A percentile compares a stretch with the other conserved stretches of the same genome.
These are phyloP conservation scores for Climacteris rufus DNA, from an alignment of 2,113 vertebrate species.

Conservation along the genomic window DNA sequence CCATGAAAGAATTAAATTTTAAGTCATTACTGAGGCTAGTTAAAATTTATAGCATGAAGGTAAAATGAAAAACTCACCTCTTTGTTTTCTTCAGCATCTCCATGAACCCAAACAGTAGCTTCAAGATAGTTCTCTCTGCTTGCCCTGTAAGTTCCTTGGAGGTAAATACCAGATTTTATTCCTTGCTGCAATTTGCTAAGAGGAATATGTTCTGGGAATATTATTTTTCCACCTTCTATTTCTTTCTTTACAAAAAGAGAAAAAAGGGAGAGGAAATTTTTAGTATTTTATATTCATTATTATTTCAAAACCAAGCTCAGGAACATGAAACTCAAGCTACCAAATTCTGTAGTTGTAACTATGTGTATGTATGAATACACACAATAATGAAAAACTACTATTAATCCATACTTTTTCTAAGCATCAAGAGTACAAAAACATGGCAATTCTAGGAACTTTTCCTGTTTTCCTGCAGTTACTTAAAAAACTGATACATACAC, in stretches of 20 bases:
- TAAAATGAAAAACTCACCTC: conserved; percentile 76
- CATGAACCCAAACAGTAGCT: conserved; percentile 91
- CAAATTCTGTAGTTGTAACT: not conserved
- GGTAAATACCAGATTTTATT: conserved; percentile 86
- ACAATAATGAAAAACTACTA: not conserved
- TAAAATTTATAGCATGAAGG: not conserved
- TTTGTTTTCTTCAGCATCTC: conserved; percentile 82
- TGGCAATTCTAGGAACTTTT: not conserved
- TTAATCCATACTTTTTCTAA: not conserved
- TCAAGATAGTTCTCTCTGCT: conserved; percentile 97
- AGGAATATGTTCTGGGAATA: conserved; percentile 93
- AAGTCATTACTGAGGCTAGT: not conserved
- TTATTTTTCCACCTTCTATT: conserved; percentile 82
- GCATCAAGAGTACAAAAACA: not conserved
- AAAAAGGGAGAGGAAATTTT: not conserved
- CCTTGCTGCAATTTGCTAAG: conserved; percentile 92
- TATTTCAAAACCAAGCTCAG: not conserved
- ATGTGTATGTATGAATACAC: not conserved
- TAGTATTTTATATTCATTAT: not conserved
- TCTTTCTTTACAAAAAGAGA: conserved; percentile 77
- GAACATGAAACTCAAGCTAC: not conserved
- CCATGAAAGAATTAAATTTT: not conserved
- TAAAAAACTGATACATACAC: not conserved
- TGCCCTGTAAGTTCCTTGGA: conserved; percentile 92
- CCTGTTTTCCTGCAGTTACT: not conserved